phyloP scores from a whole-genome alignment of 2,113 vertebrate species.

The Corythoichthys intestinalis region DNA sequence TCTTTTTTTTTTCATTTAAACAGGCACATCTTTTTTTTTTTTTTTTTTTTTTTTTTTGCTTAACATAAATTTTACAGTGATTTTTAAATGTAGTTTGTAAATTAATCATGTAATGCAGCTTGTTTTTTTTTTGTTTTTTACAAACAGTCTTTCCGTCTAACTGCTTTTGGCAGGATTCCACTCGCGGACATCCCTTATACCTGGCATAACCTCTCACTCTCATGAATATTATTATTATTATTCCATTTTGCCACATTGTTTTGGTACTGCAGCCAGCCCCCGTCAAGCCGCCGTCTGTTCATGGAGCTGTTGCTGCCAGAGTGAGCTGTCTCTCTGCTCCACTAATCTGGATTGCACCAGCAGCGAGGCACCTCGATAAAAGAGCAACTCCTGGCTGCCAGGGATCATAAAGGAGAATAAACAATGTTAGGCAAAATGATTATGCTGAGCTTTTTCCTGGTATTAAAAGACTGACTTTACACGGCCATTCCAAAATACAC shows the following conservation, averaged over 20 bases:
- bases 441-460: slow-evolving; percentile 55
- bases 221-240: slow-evolving; percentile 28
- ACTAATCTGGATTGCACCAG: slow-evolving; percentile 52
- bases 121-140: not conserved
- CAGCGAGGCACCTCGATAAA: slow-evolving; percentile 60
- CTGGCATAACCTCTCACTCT: slow-evolving; percentile 42
- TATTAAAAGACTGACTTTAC: slow-evolving; percentile 42
- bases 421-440: slow-evolving; percentile 62
- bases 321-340: slow-evolving; percentile 45
- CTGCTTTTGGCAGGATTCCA: slow-evolving; percentile 9
- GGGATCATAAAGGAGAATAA: slow-evolving; percentile 56
- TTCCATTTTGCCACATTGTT: slow-evolving; percentile 51
- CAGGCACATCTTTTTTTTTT: not conserved
- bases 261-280: slow-evolving; percentile 41
- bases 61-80: not conserved
- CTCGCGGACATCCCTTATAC: slow-evolving; percentile 24
- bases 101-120: not conserved
- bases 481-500: slow-evolving; percentile 33
- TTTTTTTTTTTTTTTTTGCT: not conserved
- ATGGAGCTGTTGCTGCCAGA: slow-evolving; percentile 48
- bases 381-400: slow-evolving; percentile 56
- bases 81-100: not conserved
- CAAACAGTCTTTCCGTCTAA: slow-evolving; percentile 10
- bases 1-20: no score
- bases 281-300: slow-evolving; percentile 53